phyloP scores from a whole-genome alignment of 2,797 vertebrate species.

The Geotrypetes seraphini region DNA sequence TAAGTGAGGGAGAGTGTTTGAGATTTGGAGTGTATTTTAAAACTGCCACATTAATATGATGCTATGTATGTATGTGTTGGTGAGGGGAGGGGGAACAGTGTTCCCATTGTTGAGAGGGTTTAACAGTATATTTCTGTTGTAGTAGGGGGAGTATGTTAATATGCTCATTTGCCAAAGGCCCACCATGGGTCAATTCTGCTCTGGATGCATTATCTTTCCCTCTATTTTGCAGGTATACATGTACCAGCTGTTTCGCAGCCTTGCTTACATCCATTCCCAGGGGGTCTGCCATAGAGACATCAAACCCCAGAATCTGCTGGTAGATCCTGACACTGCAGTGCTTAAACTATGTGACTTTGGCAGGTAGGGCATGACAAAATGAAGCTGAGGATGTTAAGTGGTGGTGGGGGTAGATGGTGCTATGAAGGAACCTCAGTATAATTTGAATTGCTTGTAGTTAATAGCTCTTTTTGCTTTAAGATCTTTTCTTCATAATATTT shows the following conservation, averaged over 20 bases:
- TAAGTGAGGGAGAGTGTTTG: too few species aligned
- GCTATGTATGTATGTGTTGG: too few species aligned
- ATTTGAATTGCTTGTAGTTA: too few species aligned
- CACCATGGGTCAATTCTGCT: too few species aligned
- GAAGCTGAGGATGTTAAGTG: background rate
- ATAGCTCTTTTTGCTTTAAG: background rate
- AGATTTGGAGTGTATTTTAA: too few species aligned
- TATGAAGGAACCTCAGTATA: too few species aligned
- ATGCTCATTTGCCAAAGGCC: too few species aligned
- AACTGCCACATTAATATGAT: too few species aligned
- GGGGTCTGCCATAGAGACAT: conserved; percentile 91
- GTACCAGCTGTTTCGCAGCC: conserved; percentile 88
- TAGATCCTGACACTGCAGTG: conserved; percentile 86
- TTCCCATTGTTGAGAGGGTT: conserved; percentile 12
- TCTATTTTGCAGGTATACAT: conserved; percentile 67
- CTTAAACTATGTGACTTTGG: conserved; percentile 92
- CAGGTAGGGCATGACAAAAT: conserved; percentile 54
- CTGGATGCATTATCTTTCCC: too few species aligned
- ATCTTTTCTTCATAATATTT: too few species aligned
- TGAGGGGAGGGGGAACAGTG: too few species aligned
- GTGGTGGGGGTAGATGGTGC: background rate
- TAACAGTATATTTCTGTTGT: conserved; percentile 4
- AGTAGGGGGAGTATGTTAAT: too few species aligned
- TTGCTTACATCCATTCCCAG: conserved; percentile 96
- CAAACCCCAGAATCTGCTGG: conserved; percentile 89